Conservation (phyloP, 2,797 vertebrate species). For the Nothura maculosa region DNA sequence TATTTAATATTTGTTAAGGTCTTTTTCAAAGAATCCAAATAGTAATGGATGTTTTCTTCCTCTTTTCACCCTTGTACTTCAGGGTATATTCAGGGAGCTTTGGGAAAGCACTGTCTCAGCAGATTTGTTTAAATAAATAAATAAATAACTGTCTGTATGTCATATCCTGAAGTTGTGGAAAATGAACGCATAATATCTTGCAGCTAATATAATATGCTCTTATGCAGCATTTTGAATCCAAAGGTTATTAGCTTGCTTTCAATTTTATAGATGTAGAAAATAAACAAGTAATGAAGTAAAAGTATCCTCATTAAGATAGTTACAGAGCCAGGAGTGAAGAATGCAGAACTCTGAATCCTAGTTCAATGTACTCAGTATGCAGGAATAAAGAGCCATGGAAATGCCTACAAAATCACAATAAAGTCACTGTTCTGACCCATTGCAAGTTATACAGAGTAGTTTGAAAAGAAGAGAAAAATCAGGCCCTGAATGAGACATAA, state of each 20-base stretch:
- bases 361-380: not conserved
- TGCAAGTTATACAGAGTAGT: constrained; percentile 14
- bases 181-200: not conserved
- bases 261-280: constrained; percentile 22
- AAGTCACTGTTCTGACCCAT: not conserved
- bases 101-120: not conserved
- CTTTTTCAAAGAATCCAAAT: not conserved
- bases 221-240: constrained; percentile 11
- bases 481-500: constrained; percentile 9
- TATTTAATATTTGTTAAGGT: not conserved
- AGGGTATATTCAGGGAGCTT: not conserved
- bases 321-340: not conserved
- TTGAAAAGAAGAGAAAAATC: constrained; percentile 33
- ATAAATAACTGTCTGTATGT: not conserved
- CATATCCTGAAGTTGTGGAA: not conserved
- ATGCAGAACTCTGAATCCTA: not conserved
- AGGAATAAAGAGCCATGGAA: constrained; percentile 12
- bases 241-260: not conserved
- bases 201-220: not conserved
- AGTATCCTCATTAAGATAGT: not conserved
- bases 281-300: not conserved
- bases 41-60: not conserved
- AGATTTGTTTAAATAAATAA: not conserved
- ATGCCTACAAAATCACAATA: not conserved
- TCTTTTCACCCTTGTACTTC: not conserved